Conservation (phyloP, 2,113 vertebrate species). For the Merops nubicus region DNA sequence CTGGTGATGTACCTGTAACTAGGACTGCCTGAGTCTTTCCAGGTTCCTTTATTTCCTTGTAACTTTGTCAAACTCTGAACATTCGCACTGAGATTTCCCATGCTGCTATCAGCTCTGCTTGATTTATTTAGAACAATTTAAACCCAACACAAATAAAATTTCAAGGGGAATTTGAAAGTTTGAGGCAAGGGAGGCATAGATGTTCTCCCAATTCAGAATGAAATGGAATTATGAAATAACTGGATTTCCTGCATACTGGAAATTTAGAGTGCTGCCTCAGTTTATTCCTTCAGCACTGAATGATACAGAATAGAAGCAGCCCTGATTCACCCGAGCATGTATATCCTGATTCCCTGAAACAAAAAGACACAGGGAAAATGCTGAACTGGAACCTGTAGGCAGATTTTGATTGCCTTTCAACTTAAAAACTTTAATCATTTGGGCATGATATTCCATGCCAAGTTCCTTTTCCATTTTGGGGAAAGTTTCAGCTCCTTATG, state of each 20-base stretch:
- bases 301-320: neutral
- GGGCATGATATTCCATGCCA: neutral
- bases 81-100: neutral
- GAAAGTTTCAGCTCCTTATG: neutral
- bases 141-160: neutral
- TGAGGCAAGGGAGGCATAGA: neutral
- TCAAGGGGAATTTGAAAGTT: neutral
- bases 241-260: neutral
- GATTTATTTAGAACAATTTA: conserved; percentile 18
- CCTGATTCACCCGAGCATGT: neutral
- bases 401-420: neutral
- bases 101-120: neutral
- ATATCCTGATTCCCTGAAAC: neutral
- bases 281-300: neutral
- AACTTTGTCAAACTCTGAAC: neutral
- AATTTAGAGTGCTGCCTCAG: neutral
- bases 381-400: neutral
- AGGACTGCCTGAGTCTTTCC: neutral
- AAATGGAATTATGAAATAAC: conserved; percentile 9
- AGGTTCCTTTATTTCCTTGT: neutral
- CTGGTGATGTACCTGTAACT: neutral
- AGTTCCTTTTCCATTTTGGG: neutral
- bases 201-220: neutral
- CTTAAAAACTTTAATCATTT: neutral
- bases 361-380: neutral